Percentiles rank a stretch among this genome's conserved stretches.
Evolutionary conservation across 2,888 invertebrate species (phyloP).

Genomic region (Cosmopolites sordidus): DNA sequence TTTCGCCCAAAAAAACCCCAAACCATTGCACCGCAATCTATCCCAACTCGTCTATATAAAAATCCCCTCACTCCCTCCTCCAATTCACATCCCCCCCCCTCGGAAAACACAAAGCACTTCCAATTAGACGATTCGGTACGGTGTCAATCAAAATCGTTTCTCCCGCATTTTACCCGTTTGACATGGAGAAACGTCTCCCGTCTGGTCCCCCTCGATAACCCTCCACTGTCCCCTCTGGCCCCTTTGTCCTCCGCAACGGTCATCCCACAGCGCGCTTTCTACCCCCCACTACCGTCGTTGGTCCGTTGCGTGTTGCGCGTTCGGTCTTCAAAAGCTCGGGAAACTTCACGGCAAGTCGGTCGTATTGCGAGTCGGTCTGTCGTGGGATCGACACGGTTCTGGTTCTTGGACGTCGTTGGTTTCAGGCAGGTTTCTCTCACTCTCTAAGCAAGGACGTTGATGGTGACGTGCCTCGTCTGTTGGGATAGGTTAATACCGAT

Average conservation of each 20-base stretch:
- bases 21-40: background rate
- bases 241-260: constrained; percentile 18
- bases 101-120: constrained; percentile 19
- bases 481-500: no score
- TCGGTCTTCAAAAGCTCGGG: constrained; percentile 20
- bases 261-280: constrained; percentile 17
- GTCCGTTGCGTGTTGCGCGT: constrained; percentile 20
- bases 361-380: constrained; percentile 15
- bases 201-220: background rate
- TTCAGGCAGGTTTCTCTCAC: no score
- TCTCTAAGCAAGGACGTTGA: no score
- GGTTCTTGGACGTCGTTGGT: no score
- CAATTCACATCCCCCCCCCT: background rate
- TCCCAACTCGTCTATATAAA: background rate
- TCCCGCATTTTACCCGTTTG: constrained; percentile 26
- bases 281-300: background rate
- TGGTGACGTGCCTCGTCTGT: no score
- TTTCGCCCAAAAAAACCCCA: no score
- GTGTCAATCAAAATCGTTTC: constrained; percentile 27
- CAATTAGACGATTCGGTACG: constrained; percentile 25
- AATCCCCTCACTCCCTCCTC: background rate
- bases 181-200: constrained; percentile 20
- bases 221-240: background rate
- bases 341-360: constrained; percentile 16
- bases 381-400: no score